These are phyloP conservation scores for Lordiphosa collinella DNA, from an alignment of 1,140 invertebrate species.

Conservation along the genomic window DNA sequence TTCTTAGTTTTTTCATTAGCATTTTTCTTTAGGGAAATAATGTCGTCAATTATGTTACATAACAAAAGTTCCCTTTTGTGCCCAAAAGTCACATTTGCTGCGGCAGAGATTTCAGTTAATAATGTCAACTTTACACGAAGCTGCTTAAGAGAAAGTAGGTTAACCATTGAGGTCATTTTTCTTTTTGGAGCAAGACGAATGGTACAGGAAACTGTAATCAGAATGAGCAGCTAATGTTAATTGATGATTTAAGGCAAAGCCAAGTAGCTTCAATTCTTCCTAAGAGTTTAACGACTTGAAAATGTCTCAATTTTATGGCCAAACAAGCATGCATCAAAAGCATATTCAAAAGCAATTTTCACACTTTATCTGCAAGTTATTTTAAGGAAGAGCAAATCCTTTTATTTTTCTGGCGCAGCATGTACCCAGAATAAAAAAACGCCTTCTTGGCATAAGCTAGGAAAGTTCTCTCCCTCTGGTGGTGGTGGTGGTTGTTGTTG, in stretches of 20 bases:
- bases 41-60: constrained; percentile 69
- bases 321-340: constrained; percentile 33
- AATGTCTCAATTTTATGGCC: constrained; percentile 23
- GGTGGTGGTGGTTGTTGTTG: neutral
- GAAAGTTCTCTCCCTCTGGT: neutral
- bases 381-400: constrained; percentile 28
- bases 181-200: constrained; percentile 18
- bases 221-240: no score
- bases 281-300: no score
- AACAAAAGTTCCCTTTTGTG: constrained; percentile 19
- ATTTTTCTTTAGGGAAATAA: constrained; percentile 54
- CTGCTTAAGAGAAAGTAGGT: constrained; percentile 20
- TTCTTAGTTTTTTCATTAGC: constrained; percentile 25
- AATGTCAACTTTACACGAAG: constrained; percentile 61
- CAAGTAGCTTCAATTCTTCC: neutral
- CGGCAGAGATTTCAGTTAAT: constrained; percentile 47
- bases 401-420: constrained; percentile 25
- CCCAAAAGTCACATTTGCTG: constrained; percentile 31
- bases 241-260: no score
- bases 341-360: constrained; percentile 44
- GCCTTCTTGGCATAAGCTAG: no score
- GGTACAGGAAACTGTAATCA: neutral
- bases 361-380: constrained; percentile 36
- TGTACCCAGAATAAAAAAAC: no score
- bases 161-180: constrained; percentile 55